A percentile compares a stretch with the other conserved stretches of the same genome.
Evolutionary conservation across 2,797 vertebrate species (phyloP).

Genomic region (Falco peregrinus): DNA sequence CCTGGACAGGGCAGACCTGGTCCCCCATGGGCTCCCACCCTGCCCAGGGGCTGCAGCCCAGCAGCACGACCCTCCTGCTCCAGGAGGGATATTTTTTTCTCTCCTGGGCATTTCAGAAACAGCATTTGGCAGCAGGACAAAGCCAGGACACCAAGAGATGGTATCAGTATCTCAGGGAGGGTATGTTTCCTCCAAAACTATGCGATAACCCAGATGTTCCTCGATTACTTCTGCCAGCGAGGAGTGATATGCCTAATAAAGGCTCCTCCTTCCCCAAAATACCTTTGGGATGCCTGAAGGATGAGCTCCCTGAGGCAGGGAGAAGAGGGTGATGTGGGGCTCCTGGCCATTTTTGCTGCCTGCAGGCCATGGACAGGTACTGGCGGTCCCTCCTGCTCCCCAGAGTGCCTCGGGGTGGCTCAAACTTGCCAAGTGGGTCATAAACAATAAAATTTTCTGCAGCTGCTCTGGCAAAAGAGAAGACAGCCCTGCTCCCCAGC

Average conservation of each 20-base stretch:
- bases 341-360: neutral
- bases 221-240: neutral
- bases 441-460: neutral
- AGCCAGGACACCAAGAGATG: neutral
- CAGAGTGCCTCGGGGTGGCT: neutral
- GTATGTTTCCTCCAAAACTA: neutral
- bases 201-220: neutral
- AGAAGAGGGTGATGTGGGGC: neutral
- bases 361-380: rapidly evolving
- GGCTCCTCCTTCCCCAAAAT: neutral
- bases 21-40: neutral
- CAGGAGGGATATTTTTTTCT: neutral
- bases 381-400: neutral
- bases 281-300: neutral
- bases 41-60: neutral
- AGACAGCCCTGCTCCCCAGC: neutral
- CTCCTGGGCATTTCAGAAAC: neutral
- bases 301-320: neutral
- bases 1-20: rapidly evolving
- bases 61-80: neutral
- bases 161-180: neutral
- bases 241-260: neutral
- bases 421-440: neutral
- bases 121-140: neutral
- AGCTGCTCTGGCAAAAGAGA: neutral